Evolutionary conservation across 2,888 invertebrate species (phyloP), one percentile per base, ranked within the genome.

Genomic region (Plagiodera versicolora): DNA sequence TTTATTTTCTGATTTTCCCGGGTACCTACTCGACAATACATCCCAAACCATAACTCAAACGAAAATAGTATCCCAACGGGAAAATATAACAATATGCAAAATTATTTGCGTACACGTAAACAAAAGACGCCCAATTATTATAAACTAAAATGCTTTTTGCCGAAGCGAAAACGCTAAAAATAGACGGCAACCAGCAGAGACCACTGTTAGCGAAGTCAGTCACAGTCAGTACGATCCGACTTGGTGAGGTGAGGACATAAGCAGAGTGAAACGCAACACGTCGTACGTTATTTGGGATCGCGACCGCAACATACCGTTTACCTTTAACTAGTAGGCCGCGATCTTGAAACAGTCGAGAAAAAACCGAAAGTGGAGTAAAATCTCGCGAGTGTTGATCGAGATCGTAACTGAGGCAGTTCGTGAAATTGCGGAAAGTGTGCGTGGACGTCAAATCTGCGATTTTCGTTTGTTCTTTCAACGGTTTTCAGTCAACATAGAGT

Each of bases 41-140:
- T 39, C 3, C 10, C 4, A 51, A 30, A 51, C 32, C 51, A n/a
- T 30, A 24, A 44, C 20, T 5, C 14, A 24, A 48, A 46, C 48
- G 19, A 48, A 46, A 48, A 48, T 49, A 54, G 52, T 47, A 19
- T 24, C 39, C 39, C 20, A 50, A 20, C 49, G 14, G n/a, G 30
- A 46, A 54, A 58, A 61, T 60, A 48, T 45, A 61, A 61, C 55
- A 62, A 58, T 58, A 55, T 58, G 61, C 55, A 51, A 61, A 55
- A 58, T 58, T 62, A 56, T 62, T 62, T 58, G 55, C 58, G 48
- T 52, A 61, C 39, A 56, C 53, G 53, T 61, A 54, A 56, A 61
- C 61, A 57, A 56, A 57, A 50, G 46, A 58, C 35, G 46, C 51
- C 47, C 18, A 24, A 62, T 62, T 56, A 56, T 58, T 18, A 58